Conservation (phyloP, 2,888 invertebrate genomes). For the Epinotia brunnichana region DNA sequence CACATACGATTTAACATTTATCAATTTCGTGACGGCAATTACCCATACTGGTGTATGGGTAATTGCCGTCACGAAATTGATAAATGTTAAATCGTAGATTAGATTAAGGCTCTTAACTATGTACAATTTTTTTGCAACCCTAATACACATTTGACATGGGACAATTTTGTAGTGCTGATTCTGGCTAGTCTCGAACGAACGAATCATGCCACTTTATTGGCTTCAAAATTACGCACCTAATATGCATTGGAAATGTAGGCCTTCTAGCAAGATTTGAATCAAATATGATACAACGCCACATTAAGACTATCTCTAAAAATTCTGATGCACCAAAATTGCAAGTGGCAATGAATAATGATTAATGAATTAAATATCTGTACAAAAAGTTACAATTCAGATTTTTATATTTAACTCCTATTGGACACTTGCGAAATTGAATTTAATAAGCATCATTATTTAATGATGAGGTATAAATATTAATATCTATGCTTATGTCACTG, state of each 20-base stretch:
- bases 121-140: no score
- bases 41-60: no score
- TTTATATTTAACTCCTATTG: neutral
- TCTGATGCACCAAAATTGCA: no score
- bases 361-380: neutral
- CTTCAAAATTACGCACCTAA: neutral
- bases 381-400: neutral
- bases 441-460: neutral
- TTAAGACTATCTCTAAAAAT: neutral
- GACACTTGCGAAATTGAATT: neutral
- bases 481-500: conserved; percentile 19
- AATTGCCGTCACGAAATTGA: no score
- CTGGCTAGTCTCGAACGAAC: neutral
- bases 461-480: neutral
- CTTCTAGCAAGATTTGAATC: neutral
- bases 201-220: no score
- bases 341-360: neutral
- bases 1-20: no score
- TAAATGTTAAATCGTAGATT: no score
- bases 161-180: neutral
- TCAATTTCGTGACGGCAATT: no score
- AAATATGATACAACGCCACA: neutral
- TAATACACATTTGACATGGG: no score
- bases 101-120: no score
- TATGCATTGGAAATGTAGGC: neutral